Evolutionary conservation across 2,797 vertebrate genomes (phyloP), one percentile per base, ranked within the genome.

Genomic region (Dipus sagitta): DNA sequence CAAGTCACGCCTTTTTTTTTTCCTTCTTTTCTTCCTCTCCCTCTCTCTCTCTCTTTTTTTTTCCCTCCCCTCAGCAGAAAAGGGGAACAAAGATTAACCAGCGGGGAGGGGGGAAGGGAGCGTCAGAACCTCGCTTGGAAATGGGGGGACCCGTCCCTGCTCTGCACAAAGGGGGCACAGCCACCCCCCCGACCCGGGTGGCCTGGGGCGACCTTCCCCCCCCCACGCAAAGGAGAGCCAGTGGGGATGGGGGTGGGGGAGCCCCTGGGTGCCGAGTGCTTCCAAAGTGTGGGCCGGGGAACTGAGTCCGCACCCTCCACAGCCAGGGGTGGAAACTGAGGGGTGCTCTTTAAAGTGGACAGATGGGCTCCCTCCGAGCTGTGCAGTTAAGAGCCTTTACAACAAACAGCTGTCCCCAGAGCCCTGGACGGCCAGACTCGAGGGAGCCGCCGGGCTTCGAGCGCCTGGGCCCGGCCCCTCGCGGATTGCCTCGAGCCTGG

Each of bases 61-160:
- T 92, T 82, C 71, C 79, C 74, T 95, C 79, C 86, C 79, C 96
- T 93, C 93, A 94, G 96, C 95, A 97, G 95, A 96, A 97, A 97
- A 97, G 96, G 96, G 96, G 96, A 97, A 97, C 96, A 97, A 97
- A 97, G 96, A 96, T 97, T 92, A 97, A 95, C 91, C 78, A 96
- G 90, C 84, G 67, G 95, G 91, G 94, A 85, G 88, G 77, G 94
- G 87, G 88, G 77, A 83, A 92, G 89, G 85, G 83, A 95, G 85
- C 91, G 79, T 24, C 92, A 52, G 96, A 83, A 92, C 81, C 94
- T 92, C 72, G n/a, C 86, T 13, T 95, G 88, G 88, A 90, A 92
- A 83, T 72, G 91, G 94, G 95, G 96, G 94, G 54, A 32, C 82
- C 82, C 86, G 23, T 86, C 70, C 91, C 79, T 64, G 70, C 65